These are phyloP conservation scores for Eubasilissa splendida DNA, from an alignment of 2,888 invertebrate species.

Conservation along the genomic window DNA sequence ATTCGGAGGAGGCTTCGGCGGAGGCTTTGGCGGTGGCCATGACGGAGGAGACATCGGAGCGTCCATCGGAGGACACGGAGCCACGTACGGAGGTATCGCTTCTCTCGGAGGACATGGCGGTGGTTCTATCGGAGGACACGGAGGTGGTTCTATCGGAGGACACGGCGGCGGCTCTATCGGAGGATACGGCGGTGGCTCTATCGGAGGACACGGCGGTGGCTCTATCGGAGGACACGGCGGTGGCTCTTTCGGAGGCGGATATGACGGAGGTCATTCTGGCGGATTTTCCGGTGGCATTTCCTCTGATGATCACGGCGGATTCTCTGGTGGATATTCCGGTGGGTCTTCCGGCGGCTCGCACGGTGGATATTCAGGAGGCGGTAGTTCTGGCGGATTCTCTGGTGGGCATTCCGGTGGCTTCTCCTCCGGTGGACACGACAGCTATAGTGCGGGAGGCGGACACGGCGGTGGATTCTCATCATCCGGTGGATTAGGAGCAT, in stretches of 20 bases:
- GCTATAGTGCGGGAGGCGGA: constrained; percentile 48
- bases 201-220: constrained; percentile 61
- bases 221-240: constrained; percentile 62
- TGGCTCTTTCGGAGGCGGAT: constrained; percentile 58
- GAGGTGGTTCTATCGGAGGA: constrained; percentile 59
- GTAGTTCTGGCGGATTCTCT: constrained; percentile 24
- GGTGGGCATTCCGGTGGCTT: constrained; percentile 44
- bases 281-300: constrained; percentile 61
- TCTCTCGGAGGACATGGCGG: constrained; percentile 62
- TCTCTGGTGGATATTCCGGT: constrained; percentile 36
- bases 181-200: constrained; percentile 54
- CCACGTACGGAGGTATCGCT: constrained; percentile 50
- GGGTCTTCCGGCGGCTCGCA: constrained; percentile 6
- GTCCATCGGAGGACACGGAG: constrained; percentile 60
- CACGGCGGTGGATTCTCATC: constrained; percentile 46
- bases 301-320: constrained; percentile 74
- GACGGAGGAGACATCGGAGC: constrained; percentile 60
- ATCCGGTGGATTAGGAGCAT: constrained; percentile 41
- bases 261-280: constrained; percentile 59
- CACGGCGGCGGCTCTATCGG: constrained; percentile 49
- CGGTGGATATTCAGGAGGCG: constrained; percentile 40
- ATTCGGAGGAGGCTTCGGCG: constrained; percentile 59
- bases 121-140: constrained; percentile 59
- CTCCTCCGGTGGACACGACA: constrained; percentile 47
- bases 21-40: constrained; percentile 60